phyloP scores from a whole-genome alignment of 1,140 invertebrate species.

The Thaumetopoea pityocampa region DNA sequence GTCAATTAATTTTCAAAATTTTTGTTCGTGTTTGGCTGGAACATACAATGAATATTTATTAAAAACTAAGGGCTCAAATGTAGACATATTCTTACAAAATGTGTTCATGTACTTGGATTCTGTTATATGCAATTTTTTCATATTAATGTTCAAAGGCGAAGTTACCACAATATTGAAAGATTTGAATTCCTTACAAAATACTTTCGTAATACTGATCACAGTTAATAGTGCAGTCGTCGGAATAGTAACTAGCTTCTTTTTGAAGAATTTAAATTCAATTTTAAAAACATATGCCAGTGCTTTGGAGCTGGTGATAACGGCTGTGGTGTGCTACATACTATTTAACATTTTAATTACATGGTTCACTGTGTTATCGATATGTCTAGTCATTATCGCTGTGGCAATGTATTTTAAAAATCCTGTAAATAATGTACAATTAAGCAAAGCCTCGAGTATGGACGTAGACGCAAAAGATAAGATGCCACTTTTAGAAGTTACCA shows the following conservation, averaged over 20 bases:
- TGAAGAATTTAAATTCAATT: conserved; percentile 96
- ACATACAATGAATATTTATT: conserved; percentile 98
- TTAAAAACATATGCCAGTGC: conserved; percentile 97
- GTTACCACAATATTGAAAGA: conserved; percentile 79
- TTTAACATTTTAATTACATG: conserved; percentile 91
- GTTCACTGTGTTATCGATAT: conserved; percentile 89
- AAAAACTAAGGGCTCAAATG: conserved; percentile 88
- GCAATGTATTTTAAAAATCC: conserved; percentile 94
- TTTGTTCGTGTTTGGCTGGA: conserved; percentile 95
- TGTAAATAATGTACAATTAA: conserved; percentile 78
- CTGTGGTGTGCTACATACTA: conserved; percentile 91
- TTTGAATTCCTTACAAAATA: conserved; percentile 77
- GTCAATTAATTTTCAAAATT: conserved; percentile 88
- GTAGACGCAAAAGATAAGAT: conserved; percentile 43
- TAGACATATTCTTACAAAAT: conserved; percentile 96
- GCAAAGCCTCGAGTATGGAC: too few relatives aligned
- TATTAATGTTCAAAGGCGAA: conserved; percentile 82
- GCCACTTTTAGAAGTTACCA: conserved; percentile 51
- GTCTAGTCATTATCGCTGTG: conserved; percentile 89
- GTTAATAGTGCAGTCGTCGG: conserved; percentile 94
- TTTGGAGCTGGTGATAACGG: conserved; percentile 93
- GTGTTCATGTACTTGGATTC: conserved; percentile 97
- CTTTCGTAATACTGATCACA: conserved; percentile 88
- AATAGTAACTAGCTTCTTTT: conserved; percentile 95
- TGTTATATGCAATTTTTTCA: conserved; percentile 89